Base-by-base conservation (phyloP, 2,113 vertebrate species). In the Serilophus lunatus region DNA sequence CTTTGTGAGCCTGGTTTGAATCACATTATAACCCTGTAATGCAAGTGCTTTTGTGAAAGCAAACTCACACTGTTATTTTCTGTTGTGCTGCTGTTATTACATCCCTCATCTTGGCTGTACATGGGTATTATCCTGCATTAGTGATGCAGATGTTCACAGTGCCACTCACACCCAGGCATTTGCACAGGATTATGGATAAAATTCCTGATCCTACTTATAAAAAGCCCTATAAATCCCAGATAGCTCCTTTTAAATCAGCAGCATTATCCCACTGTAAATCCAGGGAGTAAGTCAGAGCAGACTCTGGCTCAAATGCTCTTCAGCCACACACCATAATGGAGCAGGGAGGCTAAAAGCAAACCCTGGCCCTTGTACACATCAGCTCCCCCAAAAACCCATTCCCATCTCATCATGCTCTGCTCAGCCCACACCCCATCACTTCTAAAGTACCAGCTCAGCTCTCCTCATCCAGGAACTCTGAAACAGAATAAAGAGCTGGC, bases 121-220 rank as follows among this genome's bases (percentile, higher is more conserved):
- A 0, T 2, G 50, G 56, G 71, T 40, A 85, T 93, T 88, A 53
- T 63, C 4, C 2, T 19, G 82, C 72, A 60, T 90, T 78, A 92
- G 86, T 2, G 47, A 38, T 12, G 51, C 76, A 92, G 79, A 94
- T 45, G 72, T 3, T 0, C 68, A n/a, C 6, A 7, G 66, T 28
- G 8, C 83, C 77, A 24, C 86, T 90, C 84, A 59, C 57, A 63
- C 65, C 69, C 92, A 10, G 16, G 9, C 60, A 78, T 42, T 86
- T 86, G 92, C 77, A 76, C 60, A 5, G 94, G 82, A 92, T 96
- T 95, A 92, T 1, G n/a, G 72, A 80, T 93, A 35, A 38, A 88
- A 79, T 60, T 82, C 69, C 45, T 88, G 45, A 88, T 95, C 85
- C 86, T 82, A 12, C 93, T 93, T 90, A 86, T 19, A 92, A 88